phyloP scores from a whole-genome alignment of 2,113 vertebrate genomes.

The Rattus rattus region DNA sequence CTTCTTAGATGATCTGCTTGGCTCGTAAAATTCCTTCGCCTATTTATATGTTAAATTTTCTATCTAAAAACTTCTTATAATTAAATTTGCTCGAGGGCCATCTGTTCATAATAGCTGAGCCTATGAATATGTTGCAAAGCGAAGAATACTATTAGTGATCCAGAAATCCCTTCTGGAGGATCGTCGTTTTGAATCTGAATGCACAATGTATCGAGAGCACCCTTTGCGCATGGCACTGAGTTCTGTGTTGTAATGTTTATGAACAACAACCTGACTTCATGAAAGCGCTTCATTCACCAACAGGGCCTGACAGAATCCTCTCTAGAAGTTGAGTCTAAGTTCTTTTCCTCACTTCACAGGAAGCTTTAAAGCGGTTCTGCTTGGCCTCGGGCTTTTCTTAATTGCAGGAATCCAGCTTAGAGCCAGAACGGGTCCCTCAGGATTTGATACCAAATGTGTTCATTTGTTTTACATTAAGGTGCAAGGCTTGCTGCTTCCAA shows the following conservation, averaged over 20 bases:
- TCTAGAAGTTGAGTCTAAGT: slow-evolving; percentile 55
- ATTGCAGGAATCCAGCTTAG: slow-evolving; percentile 67
- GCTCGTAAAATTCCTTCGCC: background rate
- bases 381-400: slow-evolving; percentile 70
- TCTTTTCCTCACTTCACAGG: slow-evolving; percentile 58
- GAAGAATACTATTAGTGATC: slow-evolving; percentile 7
- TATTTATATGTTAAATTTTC: slow-evolving; percentile 55
- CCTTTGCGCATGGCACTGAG: background rate
- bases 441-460: slow-evolving; percentile 49
- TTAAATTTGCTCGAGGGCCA: slow-evolving; percentile 40
- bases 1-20: slow-evolving; percentile 21
- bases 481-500: slow-evolving; percentile 51
- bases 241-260: slow-evolving; percentile 20
- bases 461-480: slow-evolving; percentile 72
- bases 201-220: background rate
- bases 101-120: slow-evolving; percentile 36
- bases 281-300: slow-evolving; percentile 1
- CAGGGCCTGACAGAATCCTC: background rate
- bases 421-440: slow-evolving; percentile 40
- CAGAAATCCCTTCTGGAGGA: slow-evolving; percentile 9
- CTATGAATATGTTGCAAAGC: slow-evolving; percentile 7
- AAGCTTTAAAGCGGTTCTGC: slow-evolving; percentile 62
- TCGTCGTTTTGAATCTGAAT: background rate
- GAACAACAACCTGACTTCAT: slow-evolving; percentile 7
- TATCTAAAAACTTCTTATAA: slow-evolving; percentile 27